Evolutionary conservation across 2,888 invertebrate species (phyloP).

Genomic region (Zele albiditarsus): DNA sequence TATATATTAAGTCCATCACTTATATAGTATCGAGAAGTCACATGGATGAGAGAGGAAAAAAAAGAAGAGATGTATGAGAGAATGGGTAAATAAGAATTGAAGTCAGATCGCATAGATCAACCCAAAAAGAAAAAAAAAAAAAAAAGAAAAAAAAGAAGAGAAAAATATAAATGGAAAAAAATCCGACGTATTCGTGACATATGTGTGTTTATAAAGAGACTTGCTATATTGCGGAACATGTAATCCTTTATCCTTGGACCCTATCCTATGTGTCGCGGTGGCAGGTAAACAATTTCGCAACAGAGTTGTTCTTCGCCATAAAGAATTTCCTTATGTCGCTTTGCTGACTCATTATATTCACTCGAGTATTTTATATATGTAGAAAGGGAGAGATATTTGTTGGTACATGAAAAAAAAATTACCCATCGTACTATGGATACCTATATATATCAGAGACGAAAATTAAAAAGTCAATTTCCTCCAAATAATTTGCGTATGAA

Average conservation of each 20-base stretch:
- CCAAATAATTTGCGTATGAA: not conserved
- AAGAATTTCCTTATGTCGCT: slow-evolving; percentile 66
- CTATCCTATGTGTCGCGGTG: slow-evolving; percentile 60
- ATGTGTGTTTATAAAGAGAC: slow-evolving; percentile 21
- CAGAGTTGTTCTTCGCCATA: slow-evolving; percentile 62
- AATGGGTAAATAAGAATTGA: not conserved
- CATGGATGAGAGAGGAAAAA: not conserved
- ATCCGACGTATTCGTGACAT: not conserved
- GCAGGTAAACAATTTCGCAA: slow-evolving; percentile 70
- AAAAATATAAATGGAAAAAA: not conserved
- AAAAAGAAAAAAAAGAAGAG: not conserved
- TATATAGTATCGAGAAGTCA: not conserved
- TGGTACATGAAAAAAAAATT: not conserved
- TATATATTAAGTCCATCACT: not conserved
- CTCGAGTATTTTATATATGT: not conserved
- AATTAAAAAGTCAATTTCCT: not conserved
- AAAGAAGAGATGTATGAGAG: not conserved
- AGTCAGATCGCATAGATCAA: not conserved
- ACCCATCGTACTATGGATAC: not conserved
- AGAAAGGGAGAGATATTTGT: not conserved
- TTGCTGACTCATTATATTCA: slow-evolving; percentile 27
- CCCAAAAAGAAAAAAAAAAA: not conserved
- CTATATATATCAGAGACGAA: not conserved
- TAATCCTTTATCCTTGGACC: slow-evolving; percentile 69
- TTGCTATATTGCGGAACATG: slow-evolving; percentile 53